Percentiles rank a stretch among this genome's conserved stretches.
Conservation (phyloP, 2,113 vertebrate species). For the Thamnaconus septentrionalis region DNA sequence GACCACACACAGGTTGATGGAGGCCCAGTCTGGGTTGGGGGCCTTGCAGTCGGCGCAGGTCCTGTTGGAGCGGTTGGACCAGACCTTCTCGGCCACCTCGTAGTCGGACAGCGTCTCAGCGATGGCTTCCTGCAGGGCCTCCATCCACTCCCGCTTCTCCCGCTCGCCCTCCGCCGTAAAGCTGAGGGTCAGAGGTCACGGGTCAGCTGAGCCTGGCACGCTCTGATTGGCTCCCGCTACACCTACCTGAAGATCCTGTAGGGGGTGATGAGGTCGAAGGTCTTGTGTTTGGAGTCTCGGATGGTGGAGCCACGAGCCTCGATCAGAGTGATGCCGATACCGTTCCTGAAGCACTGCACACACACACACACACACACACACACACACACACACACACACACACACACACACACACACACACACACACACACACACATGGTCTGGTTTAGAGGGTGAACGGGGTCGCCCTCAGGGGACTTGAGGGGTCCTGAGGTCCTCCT, state of each 20-base stretch:
- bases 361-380: background rate
- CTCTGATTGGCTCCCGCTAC: background rate
- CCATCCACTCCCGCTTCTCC: constrained; percentile 93
- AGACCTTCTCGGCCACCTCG: constrained; percentile 98
- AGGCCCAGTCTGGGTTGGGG: constrained; percentile 92
- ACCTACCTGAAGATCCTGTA: constrained; percentile 90
- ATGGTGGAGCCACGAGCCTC: constrained; percentile 89
- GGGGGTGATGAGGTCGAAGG: constrained; percentile 94
- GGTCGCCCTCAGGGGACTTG: background rate
- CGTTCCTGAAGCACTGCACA: constrained; percentile 87
- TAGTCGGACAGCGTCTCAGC: constrained; percentile 94
- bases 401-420: background rate
- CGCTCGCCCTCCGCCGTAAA: constrained; percentile 88
- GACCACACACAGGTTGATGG: constrained; percentile 95
- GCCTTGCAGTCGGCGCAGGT: constrained; percentile 90
- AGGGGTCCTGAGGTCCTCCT: background rate
- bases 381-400: too few species aligned
- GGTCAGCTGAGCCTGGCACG: too few species aligned
- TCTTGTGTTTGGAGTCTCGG: constrained; percentile 87
- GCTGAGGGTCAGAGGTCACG: constrained; percentile 61
- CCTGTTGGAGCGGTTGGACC: constrained; percentile 95
- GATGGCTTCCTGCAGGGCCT: constrained; percentile 90
- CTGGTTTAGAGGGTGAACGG: too few species aligned
- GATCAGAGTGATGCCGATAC: constrained; percentile 89
- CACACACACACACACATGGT: too few species aligned